These are phyloP conservation scores for Chitala chitala DNA, from an alignment of 2,113 vertebrate species.

Conservation along the genomic window DNA sequence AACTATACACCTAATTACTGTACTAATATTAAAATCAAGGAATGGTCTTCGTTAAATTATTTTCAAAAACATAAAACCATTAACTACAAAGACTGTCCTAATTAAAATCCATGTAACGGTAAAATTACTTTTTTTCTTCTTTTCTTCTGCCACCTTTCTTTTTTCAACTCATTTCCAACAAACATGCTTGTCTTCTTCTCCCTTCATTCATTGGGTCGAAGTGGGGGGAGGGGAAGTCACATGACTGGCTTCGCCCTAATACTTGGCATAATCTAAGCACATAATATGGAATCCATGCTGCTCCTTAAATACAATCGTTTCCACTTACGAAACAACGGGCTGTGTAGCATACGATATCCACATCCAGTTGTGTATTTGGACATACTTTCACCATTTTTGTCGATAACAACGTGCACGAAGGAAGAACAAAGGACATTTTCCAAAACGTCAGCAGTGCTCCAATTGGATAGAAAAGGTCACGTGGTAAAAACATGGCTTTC, in stretches of 20 bases:
- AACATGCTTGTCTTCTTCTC: constrained; percentile 69
- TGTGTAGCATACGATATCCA: neutral
- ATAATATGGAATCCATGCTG: neutral
- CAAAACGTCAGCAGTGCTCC: constrained; percentile 27
- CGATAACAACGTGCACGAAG: constrained; percentile 34
- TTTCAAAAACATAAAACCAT: constrained; percentile 4
- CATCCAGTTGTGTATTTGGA: neutral
- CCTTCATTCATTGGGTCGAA: constrained; percentile 35
- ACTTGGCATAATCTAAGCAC: neutral
- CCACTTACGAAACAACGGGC: neutral
- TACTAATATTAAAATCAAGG: constrained; percentile 10
- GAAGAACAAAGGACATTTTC: constrained; percentile 55
- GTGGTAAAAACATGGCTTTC: constrained; percentile 38
- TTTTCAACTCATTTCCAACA: constrained; percentile 64
- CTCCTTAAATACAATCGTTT: neutral
- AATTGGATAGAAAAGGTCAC: constrained; percentile 51
- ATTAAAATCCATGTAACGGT: constrained; percentile 50
- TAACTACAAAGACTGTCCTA: constrained; percentile 23
- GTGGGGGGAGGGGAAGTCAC: constrained; percentile 59
- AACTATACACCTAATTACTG: neutral
- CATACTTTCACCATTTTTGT: neutral
- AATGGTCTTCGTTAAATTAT: neutral
- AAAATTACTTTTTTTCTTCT: constrained; percentile 57
- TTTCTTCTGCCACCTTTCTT: constrained; percentile 59
- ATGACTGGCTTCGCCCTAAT: constrained; percentile 41